Evolutionary conservation across 2,888 invertebrate genomes (phyloP), one percentile per base, ranked within the genome.

Genomic region (Opisthograptis luteolata): DNA sequence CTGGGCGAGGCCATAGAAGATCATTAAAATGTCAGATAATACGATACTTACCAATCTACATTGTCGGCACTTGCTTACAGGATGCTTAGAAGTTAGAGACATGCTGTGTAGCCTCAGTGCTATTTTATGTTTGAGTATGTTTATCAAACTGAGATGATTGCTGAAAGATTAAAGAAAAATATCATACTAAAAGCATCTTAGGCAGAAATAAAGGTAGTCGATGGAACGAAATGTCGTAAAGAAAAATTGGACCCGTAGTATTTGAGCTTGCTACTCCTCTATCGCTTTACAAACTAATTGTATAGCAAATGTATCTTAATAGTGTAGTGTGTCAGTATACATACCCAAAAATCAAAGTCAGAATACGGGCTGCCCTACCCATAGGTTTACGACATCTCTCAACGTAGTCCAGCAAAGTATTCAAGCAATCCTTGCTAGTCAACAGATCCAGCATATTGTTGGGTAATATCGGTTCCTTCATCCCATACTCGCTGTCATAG

Each of bases 281-380:
- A n/a, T n/a, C n/a, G n/a, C n/a, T n/a, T n/a, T n/a, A n/a, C n/a
- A n/a, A n/a, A n/a, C n/a, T n/a, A n/a, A n/a, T n/a, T n/a, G n/a
- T n/a, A n/a, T n/a, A n/a, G n/a, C n/a, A n/a, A n/a, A n/a, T n/a
- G n/a, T n/a, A n/a, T n/a, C n/a, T n/a, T n/a, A n/a, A n/a, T n/a
- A n/a, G n/a, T n/a, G n/a, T n/a, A n/a, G n/a, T n/a, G n/a, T n/a
- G n/a, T n/a, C n/a, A 14, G 5, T 14, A 9, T 35, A 55, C 55
- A 58, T 70, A 92, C 93, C 91, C 89, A 35, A 92, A 76, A 9
- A 93, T 90, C 55, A 87, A 84, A 4, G 81, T 83, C n/a, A 93
- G 77, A 55, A 93, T 92, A 15, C 87, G 79, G 1, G 91, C 87
- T 0, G 91, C 92, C 50, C 91, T 76, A 12, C 90, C 90, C 39